Conservation (phyloP, 2,888 invertebrate species). For the Carterocephalus palaemon region DNA sequence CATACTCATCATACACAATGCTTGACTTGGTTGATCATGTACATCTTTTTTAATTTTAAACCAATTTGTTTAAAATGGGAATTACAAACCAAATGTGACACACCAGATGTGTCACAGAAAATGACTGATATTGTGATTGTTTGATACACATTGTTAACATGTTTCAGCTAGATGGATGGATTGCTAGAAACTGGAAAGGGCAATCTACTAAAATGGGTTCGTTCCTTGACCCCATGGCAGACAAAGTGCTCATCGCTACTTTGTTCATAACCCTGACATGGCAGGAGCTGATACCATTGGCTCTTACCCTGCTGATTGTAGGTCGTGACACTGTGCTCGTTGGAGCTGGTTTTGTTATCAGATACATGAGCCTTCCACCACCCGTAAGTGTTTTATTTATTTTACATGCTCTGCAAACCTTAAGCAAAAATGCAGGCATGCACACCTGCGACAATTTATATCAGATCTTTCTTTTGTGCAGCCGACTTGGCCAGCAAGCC, state of each 20-base stretch:
- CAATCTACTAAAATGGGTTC: constrained; percentile 97
- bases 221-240: constrained; percentile 97
- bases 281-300: constrained; percentile 89
- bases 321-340: constrained; percentile 90
- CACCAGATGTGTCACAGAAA: too few relatives aligned
- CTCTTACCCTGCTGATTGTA: constrained; percentile 89
- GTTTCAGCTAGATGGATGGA: constrained; percentile 94
- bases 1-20: too few relatives aligned
- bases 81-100: too few relatives aligned
- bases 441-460: too few relatives aligned
- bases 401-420: not conserved
- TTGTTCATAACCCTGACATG: constrained; percentile 92
- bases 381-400: constrained; percentile 82
- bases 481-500: too few relatives aligned
- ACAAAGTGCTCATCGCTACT: constrained; percentile 94
- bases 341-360: constrained; percentile 90
- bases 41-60: constrained; percentile 10
- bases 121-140: not conserved
- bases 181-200: constrained; percentile 93
- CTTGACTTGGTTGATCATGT: too few relatives aligned
- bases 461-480: too few relatives aligned
- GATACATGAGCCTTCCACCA: constrained; percentile 92
- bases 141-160: constrained; percentile 13
- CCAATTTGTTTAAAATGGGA: not conserved
- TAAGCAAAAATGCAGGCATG: too few relatives aligned